Percentiles rank a stretch among this genome's conserved stretches.
phyloP scores from a whole-genome alignment of 2,888 invertebrate species.

The Amorpha juglandis region DNA sequence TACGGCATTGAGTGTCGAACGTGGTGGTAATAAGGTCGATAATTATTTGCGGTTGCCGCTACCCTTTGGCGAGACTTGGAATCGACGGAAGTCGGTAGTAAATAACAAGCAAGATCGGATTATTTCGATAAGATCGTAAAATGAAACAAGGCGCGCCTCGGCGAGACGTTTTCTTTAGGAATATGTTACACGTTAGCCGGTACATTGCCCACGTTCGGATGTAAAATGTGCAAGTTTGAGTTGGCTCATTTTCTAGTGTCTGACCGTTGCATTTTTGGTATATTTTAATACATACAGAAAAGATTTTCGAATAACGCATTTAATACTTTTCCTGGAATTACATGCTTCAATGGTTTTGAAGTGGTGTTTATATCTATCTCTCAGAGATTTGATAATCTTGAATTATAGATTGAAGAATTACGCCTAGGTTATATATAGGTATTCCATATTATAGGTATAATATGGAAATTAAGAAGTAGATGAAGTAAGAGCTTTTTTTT shows the following conservation, averaged over 20 bases:
- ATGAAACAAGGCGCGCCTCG: conserved; percentile 80
- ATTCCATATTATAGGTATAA: too few species aligned
- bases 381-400: too few species aligned
- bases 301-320: conserved; percentile 1
- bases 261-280: conserved; percentile 39
- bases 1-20: conserved; percentile 61
- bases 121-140: conserved; percentile 84
- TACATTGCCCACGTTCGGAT: conserved; percentile 59
- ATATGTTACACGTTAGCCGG: conserved; percentile 67
- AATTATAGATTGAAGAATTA: too few species aligned
- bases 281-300: conserved; percentile 2
- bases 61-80: conserved; percentile 60
- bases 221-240: conserved; percentile 61
- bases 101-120: conserved; percentile 82
- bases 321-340: neutral
- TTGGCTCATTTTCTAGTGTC: conserved; percentile 50
- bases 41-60: conserved; percentile 53
- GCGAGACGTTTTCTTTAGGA: conserved; percentile 74
- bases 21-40: conserved; percentile 60
- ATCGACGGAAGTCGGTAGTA: conserved; percentile 78
- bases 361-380: neutral
- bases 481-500: too few species aligned
- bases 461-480: too few species aligned
- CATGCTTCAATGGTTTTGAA: too few species aligned
- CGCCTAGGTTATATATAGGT: too few species aligned